Base-by-base conservation (phyloP, 2,888 invertebrate species). In the Odontothrips loti region DNA sequence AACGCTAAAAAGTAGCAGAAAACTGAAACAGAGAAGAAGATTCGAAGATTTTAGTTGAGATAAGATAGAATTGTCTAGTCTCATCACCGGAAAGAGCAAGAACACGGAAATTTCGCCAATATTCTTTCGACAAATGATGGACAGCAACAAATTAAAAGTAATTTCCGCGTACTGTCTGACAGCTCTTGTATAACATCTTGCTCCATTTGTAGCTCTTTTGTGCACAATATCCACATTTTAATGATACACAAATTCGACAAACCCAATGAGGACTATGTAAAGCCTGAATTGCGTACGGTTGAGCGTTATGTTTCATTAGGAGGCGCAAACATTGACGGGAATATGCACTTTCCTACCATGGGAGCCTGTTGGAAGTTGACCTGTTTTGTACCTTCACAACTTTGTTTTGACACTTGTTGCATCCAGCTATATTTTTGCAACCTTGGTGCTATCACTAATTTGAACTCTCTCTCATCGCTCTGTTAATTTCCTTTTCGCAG, bases 351-450 rank as follows among this genome's bases (percentile, higher is more conserved):
- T 6, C 34, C 34, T 6, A 43, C 34, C 34, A 43, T 43, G 34
- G 34, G 34, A 43, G 34, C 34, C 6, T 43, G 34, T 2, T 43
- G 34, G 34, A 2, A 43, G 34, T 43, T 58, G 58, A 15, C 17
- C 58, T 17, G 15, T n/a, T 58, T 17, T 17, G 58, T 17, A 58
- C 4, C n/a, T 17, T 6, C 17, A 8, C 11, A 11, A 17, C 58
- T 58, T 58, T 58, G 58, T 58, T 58, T 58, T 58, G 58, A 58
- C 58, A 58, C 58, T n/a, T 58, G 58, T 58, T 58, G 58, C 58
- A 58, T 58, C 20, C 34, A 43, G 34, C 34, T 43, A 43, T 17
- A 15, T 58, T 58, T 58, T 51, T 12, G 12, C 51, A 51, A 17
- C 15, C n/a, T 58, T 58, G 6, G 2, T 17, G 51, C 20, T 51